Conservation (phyloP, 2,797 vertebrate genomes). For the Anguilla anguilla region DNA sequence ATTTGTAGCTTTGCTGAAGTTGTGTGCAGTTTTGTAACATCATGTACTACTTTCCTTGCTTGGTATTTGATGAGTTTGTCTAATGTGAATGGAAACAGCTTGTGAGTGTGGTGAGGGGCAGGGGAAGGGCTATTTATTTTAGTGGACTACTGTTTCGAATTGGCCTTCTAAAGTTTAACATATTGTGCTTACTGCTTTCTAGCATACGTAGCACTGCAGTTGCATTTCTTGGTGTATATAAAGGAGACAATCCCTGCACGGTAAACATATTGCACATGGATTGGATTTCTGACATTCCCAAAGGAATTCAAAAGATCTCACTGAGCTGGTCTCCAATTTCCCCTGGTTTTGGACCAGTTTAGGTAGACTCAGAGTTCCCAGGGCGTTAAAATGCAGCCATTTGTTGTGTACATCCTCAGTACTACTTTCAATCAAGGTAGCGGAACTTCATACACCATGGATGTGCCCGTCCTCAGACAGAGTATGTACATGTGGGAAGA, state of each 20-base stretch:
- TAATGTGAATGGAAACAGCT: neutral
- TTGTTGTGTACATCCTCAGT: constrained; percentile 2
- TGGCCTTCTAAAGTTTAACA: neutral
- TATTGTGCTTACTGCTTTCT: neutral
- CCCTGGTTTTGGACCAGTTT: neutral
- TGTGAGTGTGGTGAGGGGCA: neutral
- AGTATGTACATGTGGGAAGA: neutral
- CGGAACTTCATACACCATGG: neutral
- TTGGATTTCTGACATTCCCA: neutral
- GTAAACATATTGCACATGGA: neutral
- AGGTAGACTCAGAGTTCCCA: neutral
- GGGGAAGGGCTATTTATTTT: neutral
- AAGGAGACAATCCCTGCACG: neutral
- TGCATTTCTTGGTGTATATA: neutral
- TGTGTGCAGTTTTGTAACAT: neutral
- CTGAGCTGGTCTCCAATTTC: neutral
- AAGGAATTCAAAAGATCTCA: neutral
- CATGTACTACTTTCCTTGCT: neutral
- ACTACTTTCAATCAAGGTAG: neutral
- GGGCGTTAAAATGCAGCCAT: neutral
- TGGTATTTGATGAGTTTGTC: neutral
- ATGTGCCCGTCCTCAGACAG: neutral
- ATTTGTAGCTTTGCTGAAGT: neutral
- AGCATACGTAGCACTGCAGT: neutral
- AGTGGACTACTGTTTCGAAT: neutral